phyloP scores from a whole-genome alignment of 2,113 vertebrate species.

The Mus musculus region DNA sequence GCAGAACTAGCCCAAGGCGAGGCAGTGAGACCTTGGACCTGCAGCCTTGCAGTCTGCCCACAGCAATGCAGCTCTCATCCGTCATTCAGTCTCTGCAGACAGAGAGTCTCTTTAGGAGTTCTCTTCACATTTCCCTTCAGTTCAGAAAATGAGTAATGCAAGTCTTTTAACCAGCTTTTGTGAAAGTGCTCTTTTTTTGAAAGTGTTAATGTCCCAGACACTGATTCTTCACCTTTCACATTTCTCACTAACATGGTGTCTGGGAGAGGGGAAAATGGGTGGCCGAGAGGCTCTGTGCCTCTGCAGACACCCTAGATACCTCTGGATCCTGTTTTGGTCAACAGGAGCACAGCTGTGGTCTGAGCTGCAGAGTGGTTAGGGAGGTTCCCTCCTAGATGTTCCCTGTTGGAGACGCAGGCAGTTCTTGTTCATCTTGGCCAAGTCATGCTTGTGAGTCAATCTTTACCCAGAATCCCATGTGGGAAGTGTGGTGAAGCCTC shows the following conservation, averaged over 20 bases:
- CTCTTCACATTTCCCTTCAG: not conserved
- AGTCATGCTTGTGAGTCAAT: not conserved
- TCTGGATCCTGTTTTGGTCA: not conserved
- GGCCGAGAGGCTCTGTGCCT: not conserved
- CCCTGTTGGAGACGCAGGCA: not conserved
- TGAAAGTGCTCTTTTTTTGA: not conserved
- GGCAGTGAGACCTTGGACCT: not conserved
- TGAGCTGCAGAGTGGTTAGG: not conserved
- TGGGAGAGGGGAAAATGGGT: not conserved
- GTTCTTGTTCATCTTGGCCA: not conserved
- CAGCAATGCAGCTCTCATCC: not conserved
- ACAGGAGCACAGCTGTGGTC: conserved; percentile 4
- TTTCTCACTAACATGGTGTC: not conserved
- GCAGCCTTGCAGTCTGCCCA: not conserved
- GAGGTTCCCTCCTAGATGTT: not conserved
- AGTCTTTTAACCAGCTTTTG: not conserved
- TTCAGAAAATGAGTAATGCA: not conserved
- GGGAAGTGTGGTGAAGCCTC: not conserved
- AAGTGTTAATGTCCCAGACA: not conserved
- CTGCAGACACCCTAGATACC: not conserved
- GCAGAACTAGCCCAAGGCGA: not conserved
- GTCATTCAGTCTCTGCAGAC: not conserved
- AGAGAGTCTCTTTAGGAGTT: not conserved
- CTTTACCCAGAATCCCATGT: conserved; percentile 23
- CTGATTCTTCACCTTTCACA: not conserved